A percentile compares a stretch with the other conserved stretches of the same genome.
Conservation (phyloP, 2,888 invertebrate genomes). For the Dryocosmus kuriphilus region DNA sequence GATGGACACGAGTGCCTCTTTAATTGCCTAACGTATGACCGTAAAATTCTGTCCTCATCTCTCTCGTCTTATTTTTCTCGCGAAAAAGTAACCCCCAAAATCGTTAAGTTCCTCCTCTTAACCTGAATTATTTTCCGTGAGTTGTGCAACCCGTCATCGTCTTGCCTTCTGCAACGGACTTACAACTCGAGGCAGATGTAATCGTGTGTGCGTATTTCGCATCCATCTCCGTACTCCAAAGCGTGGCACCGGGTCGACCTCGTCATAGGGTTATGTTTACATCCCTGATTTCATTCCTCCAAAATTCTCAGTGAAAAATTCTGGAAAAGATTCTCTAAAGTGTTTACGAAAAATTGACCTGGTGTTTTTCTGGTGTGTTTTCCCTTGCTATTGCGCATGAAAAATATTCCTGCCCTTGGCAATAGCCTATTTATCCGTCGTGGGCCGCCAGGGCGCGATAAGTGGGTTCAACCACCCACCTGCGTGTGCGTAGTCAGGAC, state of each 20-base stretch:
- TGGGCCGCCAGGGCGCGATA: conserved; percentile 56
- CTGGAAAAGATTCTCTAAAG: conserved; percentile 21
- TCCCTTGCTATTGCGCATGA: conserved; percentile 75
- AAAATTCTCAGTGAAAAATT: conserved; percentile 36
- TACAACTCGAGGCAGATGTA: conserved; percentile 62
- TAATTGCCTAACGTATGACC: conserved; percentile 49
- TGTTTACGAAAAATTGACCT: conserved; percentile 39
- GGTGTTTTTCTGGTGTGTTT: conserved; percentile 51
- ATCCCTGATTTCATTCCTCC: background rate
- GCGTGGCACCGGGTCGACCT: conserved; percentile 31
- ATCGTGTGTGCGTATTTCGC: conserved; percentile 55
- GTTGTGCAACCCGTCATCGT: background rate
- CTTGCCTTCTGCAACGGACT: conserved; percentile 45
- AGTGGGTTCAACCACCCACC: conserved; percentile 67
- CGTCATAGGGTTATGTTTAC: conserved; percentile 26
- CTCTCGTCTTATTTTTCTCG: conserved; percentile 2
- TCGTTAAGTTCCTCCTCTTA: background rate
- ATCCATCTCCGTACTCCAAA: conserved; percentile 25
- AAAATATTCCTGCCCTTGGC: conserved; percentile 76
- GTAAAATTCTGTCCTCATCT: conserved; percentile 41
- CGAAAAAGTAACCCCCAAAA: background rate
- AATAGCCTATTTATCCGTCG: conserved; percentile 66
- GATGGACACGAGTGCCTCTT: conserved; percentile 74
- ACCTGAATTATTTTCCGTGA: background rate
- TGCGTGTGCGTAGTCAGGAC: conserved; percentile 45